Evolutionary conservation across 1,140 invertebrate genomes (phyloP).

Genomic region (Drosophila nigromelanica): DNA sequence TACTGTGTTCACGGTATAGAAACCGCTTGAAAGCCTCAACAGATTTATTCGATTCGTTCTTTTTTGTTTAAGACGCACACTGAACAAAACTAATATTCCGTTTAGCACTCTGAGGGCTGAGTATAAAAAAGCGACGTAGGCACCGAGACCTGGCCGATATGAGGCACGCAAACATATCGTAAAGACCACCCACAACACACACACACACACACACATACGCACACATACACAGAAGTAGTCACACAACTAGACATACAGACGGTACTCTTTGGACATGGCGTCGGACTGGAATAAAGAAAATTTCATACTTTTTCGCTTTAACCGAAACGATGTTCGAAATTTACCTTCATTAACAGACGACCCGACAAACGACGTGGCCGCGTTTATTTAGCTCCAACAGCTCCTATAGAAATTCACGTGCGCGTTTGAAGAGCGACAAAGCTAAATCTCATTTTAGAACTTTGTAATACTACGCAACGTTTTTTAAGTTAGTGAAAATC

Average conservation of each 20-base stretch:
- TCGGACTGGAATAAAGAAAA: constrained; percentile 74
- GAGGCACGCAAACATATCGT: constrained; percentile 67
- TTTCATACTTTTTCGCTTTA: constrained; percentile 80
- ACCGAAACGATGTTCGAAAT: constrained; percentile 77
- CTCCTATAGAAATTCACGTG: constrained; percentile 9
- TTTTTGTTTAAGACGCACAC: too few species aligned
- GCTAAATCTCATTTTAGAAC: background rate
- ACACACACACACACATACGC: constrained; percentile 11
- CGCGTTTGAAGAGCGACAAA: constrained; percentile 10
- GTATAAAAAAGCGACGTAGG: constrained; percentile 13
- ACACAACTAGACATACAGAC: constrained; percentile 39
- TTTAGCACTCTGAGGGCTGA: too few species aligned
- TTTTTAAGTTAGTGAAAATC: constrained; percentile 18
- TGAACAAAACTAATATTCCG: too few species aligned
- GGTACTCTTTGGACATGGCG: constrained; percentile 26
- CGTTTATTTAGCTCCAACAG: constrained; percentile 46
- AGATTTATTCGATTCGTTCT: too few species aligned
- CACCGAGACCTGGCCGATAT: constrained; percentile 43
- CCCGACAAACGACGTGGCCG: constrained; percentile 69
- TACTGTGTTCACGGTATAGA: too few species aligned
- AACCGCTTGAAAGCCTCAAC: too few species aligned
- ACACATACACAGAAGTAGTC: constrained; percentile 17
- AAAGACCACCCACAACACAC: constrained; percentile 24
- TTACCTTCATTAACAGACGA: constrained; percentile 80
- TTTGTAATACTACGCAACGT: background rate